phyloP scores from a whole-genome alignment of 2,888 invertebrate species.

The Drosophila macrospina region DNA sequence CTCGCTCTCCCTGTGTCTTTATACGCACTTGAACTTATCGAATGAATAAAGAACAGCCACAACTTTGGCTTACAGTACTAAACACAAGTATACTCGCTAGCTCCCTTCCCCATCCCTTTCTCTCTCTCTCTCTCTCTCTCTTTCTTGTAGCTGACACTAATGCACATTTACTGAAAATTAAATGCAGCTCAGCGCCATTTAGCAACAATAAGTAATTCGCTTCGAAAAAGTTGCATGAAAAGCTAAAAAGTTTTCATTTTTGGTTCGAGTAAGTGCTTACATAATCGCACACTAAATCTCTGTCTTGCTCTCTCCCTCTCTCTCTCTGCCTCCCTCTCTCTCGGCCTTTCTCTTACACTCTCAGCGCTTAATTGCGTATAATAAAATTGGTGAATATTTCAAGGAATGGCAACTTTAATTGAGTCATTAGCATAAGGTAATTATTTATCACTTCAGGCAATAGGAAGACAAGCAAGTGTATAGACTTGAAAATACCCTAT shows the following conservation, averaged over 20 bases:
- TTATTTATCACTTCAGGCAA: neutral
- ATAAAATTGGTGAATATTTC: constrained; percentile 12
- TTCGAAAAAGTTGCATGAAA: constrained; percentile 22
- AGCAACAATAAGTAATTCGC: constrained; percentile 37
- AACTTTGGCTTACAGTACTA: constrained; percentile 31
- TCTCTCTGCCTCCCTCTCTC: neutral
- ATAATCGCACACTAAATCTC: constrained; percentile 29
- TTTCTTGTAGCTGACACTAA: constrained; percentile 20
- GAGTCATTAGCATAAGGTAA: constrained; percentile 21
- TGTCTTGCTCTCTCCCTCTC: neutral
- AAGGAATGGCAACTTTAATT: constrained; percentile 6
- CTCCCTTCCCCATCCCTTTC: neutral
- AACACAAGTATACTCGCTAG: neutral
- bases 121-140: neutral
- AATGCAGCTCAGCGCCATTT: constrained; percentile 53
- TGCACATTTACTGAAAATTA: constrained; percentile 55
- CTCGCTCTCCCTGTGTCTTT: constrained; percentile 11
- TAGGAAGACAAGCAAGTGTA: neutral
- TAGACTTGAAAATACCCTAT: constrained; percentile 2
- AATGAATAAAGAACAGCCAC: constrained; percentile 52
- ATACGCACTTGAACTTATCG: constrained; percentile 58
- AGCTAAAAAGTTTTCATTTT: constrained; percentile 25
- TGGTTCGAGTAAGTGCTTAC: constrained; percentile 31
- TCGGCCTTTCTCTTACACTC: neutral
- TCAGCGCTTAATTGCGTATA: neutral